These are phyloP conservation scores for Bergia sp. DNA, from an alignment of 92 coral and sea anemone genomes.

Conservation along the genomic window DNA sequence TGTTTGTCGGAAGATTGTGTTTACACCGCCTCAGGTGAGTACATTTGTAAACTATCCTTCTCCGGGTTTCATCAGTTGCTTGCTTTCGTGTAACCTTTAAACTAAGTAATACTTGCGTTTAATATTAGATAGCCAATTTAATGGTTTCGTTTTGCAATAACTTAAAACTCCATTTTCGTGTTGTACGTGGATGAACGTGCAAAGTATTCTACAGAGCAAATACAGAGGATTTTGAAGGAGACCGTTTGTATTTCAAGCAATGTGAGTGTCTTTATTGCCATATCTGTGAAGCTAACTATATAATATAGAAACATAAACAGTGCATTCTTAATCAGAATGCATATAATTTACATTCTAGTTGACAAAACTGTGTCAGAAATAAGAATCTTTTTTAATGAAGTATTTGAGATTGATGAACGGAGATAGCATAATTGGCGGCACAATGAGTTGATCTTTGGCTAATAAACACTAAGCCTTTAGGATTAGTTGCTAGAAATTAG, in stretches of 20 bases:
- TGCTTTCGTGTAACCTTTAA: neutral
- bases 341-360: neutral
- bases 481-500: neutral
- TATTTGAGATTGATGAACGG: neutral
- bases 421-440: constrained; percentile 11
- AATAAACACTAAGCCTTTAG: neutral
- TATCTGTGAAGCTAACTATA: neutral
- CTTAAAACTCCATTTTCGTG: neutral
- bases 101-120: neutral
- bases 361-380: constrained; percentile 4
- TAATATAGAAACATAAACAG: neutral
- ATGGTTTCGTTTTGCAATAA: neutral
- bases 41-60: neutral
- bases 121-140: neutral
- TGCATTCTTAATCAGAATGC: neutral
- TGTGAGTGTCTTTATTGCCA: neutral
- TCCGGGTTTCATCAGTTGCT: neutral
- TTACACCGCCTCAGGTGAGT: constrained; percentile 66
- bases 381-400: neutral
- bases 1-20: constrained; percentile 59
- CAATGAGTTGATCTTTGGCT: neutral
- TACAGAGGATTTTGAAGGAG: neutral
- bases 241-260: neutral
- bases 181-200: neutral
- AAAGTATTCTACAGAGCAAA: neutral